A percentile compares a stretch with the other conserved stretches of the same genome.
phyloP scores from a whole-genome alignment of 1,140 invertebrate species.

The Aphaenogaster rudis region DNA sequence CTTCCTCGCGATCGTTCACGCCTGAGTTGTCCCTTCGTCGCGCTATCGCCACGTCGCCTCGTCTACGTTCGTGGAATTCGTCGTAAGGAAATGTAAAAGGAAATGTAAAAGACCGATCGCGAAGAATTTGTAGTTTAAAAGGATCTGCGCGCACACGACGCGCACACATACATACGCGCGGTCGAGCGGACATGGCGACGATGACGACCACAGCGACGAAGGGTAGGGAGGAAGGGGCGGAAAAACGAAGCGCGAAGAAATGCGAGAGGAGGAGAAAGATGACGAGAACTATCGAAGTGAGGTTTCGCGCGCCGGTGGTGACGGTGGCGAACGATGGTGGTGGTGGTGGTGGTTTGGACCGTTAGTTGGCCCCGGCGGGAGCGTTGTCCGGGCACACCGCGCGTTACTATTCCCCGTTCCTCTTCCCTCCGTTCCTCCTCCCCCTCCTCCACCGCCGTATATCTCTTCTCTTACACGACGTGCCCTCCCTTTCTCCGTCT shows the following conservation, averaged over 20 bases:
- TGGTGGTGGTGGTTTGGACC: slow-evolving; percentile 82
- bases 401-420: slow-evolving; percentile 78
- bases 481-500: slow-evolving; percentile 21
- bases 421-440: not conserved
- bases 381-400: slow-evolving; percentile 84
- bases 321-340: slow-evolving; percentile 13
- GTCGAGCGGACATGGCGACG: slow-evolving; percentile 2
- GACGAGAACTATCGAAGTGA: slow-evolving; percentile 72
- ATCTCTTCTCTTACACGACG: slow-evolving; percentile 47
- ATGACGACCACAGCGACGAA: not conserved
- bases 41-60: slow-evolving; percentile 25
- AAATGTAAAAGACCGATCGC: slow-evolving; percentile 45
- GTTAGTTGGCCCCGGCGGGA: slow-evolving; percentile 86
- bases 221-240: not conserved
- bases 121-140: slow-evolving; percentile 56
- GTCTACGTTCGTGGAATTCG: slow-evolving; percentile 40
- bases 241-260: slow-evolving; percentile 58
- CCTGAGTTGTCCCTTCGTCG: slow-evolving; percentile 53
- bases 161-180: not conserved
- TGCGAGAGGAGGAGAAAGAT: slow-evolving; percentile 65
- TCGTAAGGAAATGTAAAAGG: slow-evolving; percentile 63
- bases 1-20: slow-evolving; percentile 27
- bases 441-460: slow-evolving; percentile 16
- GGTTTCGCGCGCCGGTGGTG: slow-evolving; percentile 40
- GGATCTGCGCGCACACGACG: not conserved